Evolutionary conservation across 1,140 invertebrate species (phyloP), one percentile per base, ranked within the genome.

Genomic region (Venturia canescens): DNA sequence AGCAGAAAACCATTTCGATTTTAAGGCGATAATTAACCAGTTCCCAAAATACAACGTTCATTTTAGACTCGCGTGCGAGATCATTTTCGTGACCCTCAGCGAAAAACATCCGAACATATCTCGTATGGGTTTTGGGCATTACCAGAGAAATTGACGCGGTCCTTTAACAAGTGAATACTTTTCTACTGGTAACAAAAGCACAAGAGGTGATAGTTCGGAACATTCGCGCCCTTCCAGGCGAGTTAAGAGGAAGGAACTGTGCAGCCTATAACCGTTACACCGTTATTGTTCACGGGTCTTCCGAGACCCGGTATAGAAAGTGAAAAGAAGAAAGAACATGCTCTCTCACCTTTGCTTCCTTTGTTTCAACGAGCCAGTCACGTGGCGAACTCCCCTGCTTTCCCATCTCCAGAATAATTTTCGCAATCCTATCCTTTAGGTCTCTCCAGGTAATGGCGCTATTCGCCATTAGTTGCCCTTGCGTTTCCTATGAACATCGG

Each of bases 211-310:
- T 69, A 69, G 66, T 18, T 29, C n/a, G 29, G 31, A 69, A 29
- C 26, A 16, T 69, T 69, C 27, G 29, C 48, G 71, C 71, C 26
- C 48, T 74, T 18, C 23, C 29, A 29, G 34, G 50, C 72, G 50
- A 31, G 26, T 16, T 18, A 53, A 34, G 27, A 74, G 53, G 27
- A 26, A 26, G 48, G 21, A 60, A 60, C 11, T 29, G 72, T 34
- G 72, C 53, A 21, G 50, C 50, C 72, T 60, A 76, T 76, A 76
- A 76, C 72, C 72, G 72, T 76, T 76, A 76, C 26, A 26, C 50
- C 48, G 72, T 76, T 76, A 76, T 76, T 76, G 72, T 53, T 34
- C 50, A 53, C 72, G 60, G 23, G 48, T 60, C 72, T 63, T 76
- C 38, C 72, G 44, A 9, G 27, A 29, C 66, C 29, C 66, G 27